A percentile compares a stretch with the other conserved stretches of the same genome.
Conservation (phyloP, 2,888 invertebrate genomes). For the Bellardia bayeri region DNA sequence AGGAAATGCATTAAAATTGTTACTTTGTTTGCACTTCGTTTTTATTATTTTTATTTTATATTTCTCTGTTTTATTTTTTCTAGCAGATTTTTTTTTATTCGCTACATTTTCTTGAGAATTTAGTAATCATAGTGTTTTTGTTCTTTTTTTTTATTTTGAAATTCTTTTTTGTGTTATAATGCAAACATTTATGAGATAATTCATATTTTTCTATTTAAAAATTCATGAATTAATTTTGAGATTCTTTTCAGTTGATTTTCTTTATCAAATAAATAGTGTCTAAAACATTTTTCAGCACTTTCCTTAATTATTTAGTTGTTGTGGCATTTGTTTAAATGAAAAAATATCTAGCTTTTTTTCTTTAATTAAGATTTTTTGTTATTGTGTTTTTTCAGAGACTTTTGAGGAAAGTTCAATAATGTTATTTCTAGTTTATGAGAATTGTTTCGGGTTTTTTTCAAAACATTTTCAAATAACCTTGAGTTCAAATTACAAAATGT, state of each 20-base stretch:
- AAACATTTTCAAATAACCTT: constrained; percentile 34
- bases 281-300: constrained; percentile 31
- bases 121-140: constrained; percentile 38
- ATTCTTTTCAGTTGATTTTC: constrained; percentile 17
- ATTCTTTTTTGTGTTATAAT: constrained; percentile 33
- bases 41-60: background rate
- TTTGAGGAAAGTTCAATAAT: constrained; percentile 28
- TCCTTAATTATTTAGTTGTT: constrained; percentile 48
- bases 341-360: background rate
- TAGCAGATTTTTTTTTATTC: constrained; percentile 27
- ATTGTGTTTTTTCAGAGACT: background rate
- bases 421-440: constrained; percentile 37
- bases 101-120: constrained; percentile 41
- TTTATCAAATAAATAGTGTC: constrained; percentile 40
- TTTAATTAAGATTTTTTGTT: constrained; percentile 35
- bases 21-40: constrained; percentile 36
- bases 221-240: constrained; percentile 32
- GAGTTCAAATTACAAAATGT: constrained; percentile 34
- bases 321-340: constrained; percentile 25
- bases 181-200: constrained; percentile 51
- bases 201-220: constrained; percentile 29
- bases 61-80: constrained; percentile 26
- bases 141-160: constrained; percentile 14
- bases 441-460: constrained; percentile 6
- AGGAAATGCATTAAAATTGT: constrained; percentile 49